Conservation (phyloP, 2,888 invertebrate species). For the Chironomus riparius region DNA sequence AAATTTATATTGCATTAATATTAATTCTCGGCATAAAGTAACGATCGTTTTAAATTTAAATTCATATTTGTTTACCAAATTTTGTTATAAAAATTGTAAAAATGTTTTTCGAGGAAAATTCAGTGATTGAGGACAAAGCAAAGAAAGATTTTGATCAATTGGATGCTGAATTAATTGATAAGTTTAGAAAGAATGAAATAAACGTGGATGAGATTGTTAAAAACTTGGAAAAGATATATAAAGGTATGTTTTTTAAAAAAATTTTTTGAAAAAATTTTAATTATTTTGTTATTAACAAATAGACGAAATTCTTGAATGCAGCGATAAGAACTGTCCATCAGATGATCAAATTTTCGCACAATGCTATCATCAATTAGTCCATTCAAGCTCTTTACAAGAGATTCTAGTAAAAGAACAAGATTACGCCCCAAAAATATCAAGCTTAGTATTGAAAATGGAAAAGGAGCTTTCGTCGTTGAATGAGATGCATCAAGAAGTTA, state of each 20-base stretch:
- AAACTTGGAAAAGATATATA: constrained; percentile 70
- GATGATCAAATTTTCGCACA: constrained; percentile 64
- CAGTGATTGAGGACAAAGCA: not conserved
- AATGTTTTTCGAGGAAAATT: not conserved
- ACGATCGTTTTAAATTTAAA: no score
- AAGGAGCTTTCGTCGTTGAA: constrained; percentile 61
- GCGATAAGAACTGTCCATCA: constrained; percentile 68
- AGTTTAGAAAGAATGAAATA: constrained; percentile 52
- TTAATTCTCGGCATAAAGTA: no score
- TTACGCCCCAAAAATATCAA: constrained; percentile 70
- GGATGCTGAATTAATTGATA: constrained; percentile 52
- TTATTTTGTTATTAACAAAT: not conserved
- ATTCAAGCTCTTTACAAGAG: constrained; percentile 78
- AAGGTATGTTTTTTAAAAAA: constrained; percentile 34
- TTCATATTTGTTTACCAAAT: no score
- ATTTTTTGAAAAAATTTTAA: not conserved
- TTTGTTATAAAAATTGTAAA: not conserved
- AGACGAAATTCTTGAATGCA: constrained; percentile 74
- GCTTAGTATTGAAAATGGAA: constrained; percentile 63
- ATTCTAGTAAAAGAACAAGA: constrained; percentile 81
- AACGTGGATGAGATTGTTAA: constrained; percentile 68
- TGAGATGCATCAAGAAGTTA: constrained; percentile 75
- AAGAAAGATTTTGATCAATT: constrained; percentile 47
- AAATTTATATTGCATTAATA: no score
- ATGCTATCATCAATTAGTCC: constrained; percentile 53